These are phyloP conservation scores for Anticlea derivata DNA, from an alignment of 2,888 invertebrate species.

Conservation along the genomic window DNA sequence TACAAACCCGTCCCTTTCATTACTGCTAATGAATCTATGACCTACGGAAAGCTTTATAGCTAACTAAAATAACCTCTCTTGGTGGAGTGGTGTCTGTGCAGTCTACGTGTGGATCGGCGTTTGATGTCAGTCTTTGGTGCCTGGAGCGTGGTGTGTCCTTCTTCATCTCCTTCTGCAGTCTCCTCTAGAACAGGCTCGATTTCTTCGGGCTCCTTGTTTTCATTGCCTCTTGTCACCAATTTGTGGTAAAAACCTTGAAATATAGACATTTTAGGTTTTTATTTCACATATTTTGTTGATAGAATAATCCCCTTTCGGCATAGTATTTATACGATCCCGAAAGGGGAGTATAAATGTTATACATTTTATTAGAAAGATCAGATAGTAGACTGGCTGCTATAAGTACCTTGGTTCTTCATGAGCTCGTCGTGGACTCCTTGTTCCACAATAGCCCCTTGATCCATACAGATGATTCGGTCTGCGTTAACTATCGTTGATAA, in stretches of 20 bases:
- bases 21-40: too few species aligned
- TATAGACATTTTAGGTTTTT: too few species aligned
- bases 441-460: constrained; percentile 89
- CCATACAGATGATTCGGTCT: constrained; percentile 88
- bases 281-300: too few species aligned
- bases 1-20: too few species aligned
- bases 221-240: constrained; percentile 86
- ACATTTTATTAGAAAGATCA: too few species aligned
- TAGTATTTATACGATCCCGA: too few species aligned
- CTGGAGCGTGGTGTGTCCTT: constrained; percentile 46
- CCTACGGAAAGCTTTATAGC: too few species aligned
- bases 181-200: constrained; percentile 67
- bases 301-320: too few species aligned
- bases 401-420: constrained; percentile 86
- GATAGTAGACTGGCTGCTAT: constrained; percentile 34
- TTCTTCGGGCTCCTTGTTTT: constrained; percentile 64
- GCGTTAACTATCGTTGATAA: constrained; percentile 89
- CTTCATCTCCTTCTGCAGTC: constrained; percentile 44
- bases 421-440: constrained; percentile 90
- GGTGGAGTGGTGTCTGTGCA: constrained; percentile 65
- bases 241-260: constrained; percentile 74
- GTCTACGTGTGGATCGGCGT: constrained; percentile 59
- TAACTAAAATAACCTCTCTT: constrained; percentile 55
- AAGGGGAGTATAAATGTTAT: too few species aligned
- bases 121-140: constrained; percentile 60